These are phyloP conservation scores for Agriotes lineatus DNA, from an alignment of 2,888 invertebrate genomes.

Conservation along the genomic window DNA sequence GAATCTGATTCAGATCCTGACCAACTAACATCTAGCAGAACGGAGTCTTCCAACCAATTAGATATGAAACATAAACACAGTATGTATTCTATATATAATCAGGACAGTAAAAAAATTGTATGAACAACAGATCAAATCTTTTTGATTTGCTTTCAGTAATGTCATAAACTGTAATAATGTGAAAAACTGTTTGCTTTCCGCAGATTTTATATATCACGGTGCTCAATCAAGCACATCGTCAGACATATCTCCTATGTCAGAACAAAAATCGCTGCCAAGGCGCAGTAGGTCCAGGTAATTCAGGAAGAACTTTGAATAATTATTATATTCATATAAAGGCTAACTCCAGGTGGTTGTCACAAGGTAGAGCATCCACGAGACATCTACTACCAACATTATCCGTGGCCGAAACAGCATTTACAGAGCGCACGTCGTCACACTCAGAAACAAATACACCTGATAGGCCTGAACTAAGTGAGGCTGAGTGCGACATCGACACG, in stretches of 20 bases:
- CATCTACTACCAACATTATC: conserved; percentile 76
- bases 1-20: conserved; percentile 83
- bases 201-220: conserved; percentile 82
- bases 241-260: conserved; percentile 83
- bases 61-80: conserved; percentile 80
- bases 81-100: too few species aligned
- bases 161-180: too few species aligned
- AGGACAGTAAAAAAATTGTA: too few species aligned
- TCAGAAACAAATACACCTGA: conserved; percentile 65
- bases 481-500: conserved; percentile 81
- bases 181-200: conserved; percentile 26
- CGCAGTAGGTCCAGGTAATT: conserved; percentile 77
- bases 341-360: conserved; percentile 68
- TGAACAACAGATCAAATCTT: too few species aligned
- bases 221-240: conserved; percentile 82
- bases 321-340: conserved; percentile 37
- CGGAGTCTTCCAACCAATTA: conserved; percentile 81
- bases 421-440: conserved; percentile 61
- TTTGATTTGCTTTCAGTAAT: too few species aligned
- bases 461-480: conserved; percentile 76
- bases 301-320: conserved; percentile 4
- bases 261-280: conserved; percentile 81
- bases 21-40: conserved; percentile 79
- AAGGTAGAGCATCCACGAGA: conserved; percentile 65
- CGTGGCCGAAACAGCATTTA: conserved; percentile 71